Conservation (phyloP, 2,888 invertebrate species). For the Parnassius orleans region DNA sequence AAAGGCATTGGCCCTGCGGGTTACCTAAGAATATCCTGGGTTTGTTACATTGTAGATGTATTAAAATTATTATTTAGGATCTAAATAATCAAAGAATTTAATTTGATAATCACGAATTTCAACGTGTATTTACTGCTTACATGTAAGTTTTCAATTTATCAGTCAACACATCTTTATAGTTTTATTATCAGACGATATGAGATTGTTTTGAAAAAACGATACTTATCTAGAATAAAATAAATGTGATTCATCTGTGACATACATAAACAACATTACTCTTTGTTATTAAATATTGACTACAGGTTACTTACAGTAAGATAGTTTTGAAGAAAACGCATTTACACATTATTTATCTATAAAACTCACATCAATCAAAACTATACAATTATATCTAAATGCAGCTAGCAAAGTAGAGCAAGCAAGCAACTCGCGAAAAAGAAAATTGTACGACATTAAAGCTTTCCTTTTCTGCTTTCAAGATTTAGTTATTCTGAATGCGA, state of each 20-base stretch:
- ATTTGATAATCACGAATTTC: too few species aligned
- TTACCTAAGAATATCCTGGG: conserved; percentile 9
- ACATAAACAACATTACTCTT: not conserved
- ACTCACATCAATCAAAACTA: too few species aligned
- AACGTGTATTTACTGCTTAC: too few species aligned
- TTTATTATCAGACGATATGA: conserved; percentile 3
- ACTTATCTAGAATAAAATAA: not conserved
- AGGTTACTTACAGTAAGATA: too few species aligned
- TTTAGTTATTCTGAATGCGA: conserved; percentile 14
- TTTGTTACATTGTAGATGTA: conserved; percentile 17
- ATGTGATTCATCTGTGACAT: not conserved
- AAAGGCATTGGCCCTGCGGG: conserved; percentile 20
- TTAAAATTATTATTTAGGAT: conserved; percentile 5
- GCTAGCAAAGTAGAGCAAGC: not conserved
- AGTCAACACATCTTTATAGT: not conserved
- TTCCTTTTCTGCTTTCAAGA: conserved; percentile 12
- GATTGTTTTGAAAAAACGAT: not conserved
- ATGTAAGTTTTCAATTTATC: conserved; percentile 14
- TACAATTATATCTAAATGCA: too few species aligned
- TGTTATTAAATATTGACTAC: not conserved
- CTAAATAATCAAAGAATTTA: too few species aligned
- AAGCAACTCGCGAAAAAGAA: conserved; percentile 1
- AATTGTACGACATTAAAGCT: conserved; percentile 7
- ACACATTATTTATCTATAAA: too few species aligned
- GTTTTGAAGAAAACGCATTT: too few species aligned